Base-by-base conservation (phyloP, 1,140 invertebrate genomes). In the Drosophila seguyi region DNA sequence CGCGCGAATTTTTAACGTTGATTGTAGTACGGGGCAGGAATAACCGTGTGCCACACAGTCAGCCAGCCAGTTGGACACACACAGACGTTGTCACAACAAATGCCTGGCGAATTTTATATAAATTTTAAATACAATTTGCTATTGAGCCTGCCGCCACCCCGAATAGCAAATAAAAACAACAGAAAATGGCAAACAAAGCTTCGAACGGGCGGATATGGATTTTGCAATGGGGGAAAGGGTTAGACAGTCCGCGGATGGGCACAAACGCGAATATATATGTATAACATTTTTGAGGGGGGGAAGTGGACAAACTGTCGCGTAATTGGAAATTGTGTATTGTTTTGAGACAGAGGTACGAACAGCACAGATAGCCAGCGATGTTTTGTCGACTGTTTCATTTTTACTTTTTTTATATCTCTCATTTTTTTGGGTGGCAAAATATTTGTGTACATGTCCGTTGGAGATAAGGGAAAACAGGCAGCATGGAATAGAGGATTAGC, bases 41-140 rank as follows among this genome's bases (percentile, higher is more conserved):
- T 87, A 87, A 75, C 79, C 79, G 83, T 77, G 82, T 86, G 72
- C 41, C 29, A 66, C 16, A 18, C 38, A 48, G 2, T 16, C 25
- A 50, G 10, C n/a, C 27, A 31, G 50, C 25, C 31, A 52, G 83
- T 60, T 22, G 18, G 56, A 25, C 27, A 59, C 58, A 52, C 79
- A 83, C 75, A 86, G 71, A 88, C 83, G 86, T 83, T 87, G 83
- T 87, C 71, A 84, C 83, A 87, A 79, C 79, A 87, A 86, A 87
- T 76, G 75, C 83, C 65, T 41, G 71, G 66, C 75, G 80, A 82
- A 88, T 88, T 87, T 87, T 87, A 87, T 88, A 87, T 88, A 87
- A 83, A 87, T 88, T 88, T 87, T 87, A 87, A 87, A 87, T 87
- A 87, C 83, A 87, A 88, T 87, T 87, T 88, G 83, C 76, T 88